Evolutionary conservation across 2,888 invertebrate genomes (phyloP), one percentile per base, ranked within the genome.

Genomic region (Notodonta dromedarius): DNA sequence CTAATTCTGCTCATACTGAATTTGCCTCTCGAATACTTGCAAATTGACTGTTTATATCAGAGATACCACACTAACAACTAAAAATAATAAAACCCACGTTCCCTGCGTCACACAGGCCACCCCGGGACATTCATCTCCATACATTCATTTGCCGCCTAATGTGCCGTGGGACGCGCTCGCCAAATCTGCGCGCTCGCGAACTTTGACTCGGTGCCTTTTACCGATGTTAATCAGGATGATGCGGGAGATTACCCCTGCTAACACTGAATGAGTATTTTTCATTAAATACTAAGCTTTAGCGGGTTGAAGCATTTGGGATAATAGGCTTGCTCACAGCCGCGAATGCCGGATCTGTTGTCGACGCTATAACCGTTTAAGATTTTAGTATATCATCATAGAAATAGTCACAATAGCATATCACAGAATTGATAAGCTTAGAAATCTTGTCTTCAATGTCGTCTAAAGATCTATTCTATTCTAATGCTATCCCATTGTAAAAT

Each of bases 81-180:
- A 24, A 24, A 24, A 24, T 1, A 2, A 24, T 35, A 35, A 42
- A 42, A 11, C 11, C 42, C 9, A 42, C 11, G 11, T 5, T 35
- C 12, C 14, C 7, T 53, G 16, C 14, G 39, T 54, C 39, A 6
- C 54, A 8, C 54, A 32, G 12, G 8, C 54, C 13, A 11, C 12
- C 16, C 16, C 40, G 51, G 8, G 60, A 67, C 57, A 68, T 71
- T 59, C 56, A 73, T 71, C 70, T 69, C 60, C 65, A 59, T 66
- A 64, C 72, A 71, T 77, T 78, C 76, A 80, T 77, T 78, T 74
- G 64, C 66, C 66, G 73, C 71, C 69, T 80, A 83, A 80, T 84
- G 78, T 79, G 67, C 65, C 77, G 72, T 73, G 65, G 50, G 58
- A 54, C 35, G 58, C 46, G 24, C 61, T 60, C 57, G 58, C 63